Evolutionary conservation across 2,888 invertebrate genomes (phyloP).

Genomic region (Oxytorus armatus): DNA sequence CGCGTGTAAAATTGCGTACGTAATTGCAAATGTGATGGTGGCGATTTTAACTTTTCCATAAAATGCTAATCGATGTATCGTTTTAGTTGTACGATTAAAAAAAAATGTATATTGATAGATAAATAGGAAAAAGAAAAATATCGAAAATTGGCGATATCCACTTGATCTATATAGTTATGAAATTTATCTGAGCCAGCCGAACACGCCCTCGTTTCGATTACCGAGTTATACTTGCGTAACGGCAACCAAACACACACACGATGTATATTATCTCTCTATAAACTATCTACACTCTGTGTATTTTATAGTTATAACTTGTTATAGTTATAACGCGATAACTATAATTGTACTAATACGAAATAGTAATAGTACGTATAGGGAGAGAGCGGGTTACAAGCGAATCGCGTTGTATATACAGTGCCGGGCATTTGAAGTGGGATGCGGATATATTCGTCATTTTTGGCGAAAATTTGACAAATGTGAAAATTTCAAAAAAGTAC

Average conservation of each 20-base stretch:
- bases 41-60: not conserved
- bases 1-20: not conserved
- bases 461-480: too few relatives aligned
- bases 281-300: conserved; percentile 6
- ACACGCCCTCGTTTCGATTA: conserved; percentile 64
- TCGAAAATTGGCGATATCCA: not conserved
- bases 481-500: too few relatives aligned
- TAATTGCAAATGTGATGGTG: not conserved
- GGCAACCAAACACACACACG: not conserved
- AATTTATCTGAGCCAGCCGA: conserved; percentile 75
- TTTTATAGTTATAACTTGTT: conserved; percentile 37
- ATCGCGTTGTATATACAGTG: conserved; percentile 19
- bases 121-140: not conserved
- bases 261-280: conserved; percentile 26
- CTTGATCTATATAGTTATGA: conserved; percentile 75
- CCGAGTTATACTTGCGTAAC: conserved; percentile 45
- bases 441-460: too few relatives aligned
- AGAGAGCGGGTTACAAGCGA: conserved; percentile 34
- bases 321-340: conserved; percentile 17
- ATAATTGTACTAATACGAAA: not conserved
- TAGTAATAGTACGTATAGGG: conserved; percentile 12
- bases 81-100: not conserved
- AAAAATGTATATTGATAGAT: not conserved
- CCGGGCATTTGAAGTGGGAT: too few relatives aligned
- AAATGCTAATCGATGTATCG: not conserved